Percentiles rank a stretch among this genome's conserved stretches.
Conservation (phyloP, 2,888 invertebrate genomes). For the Deroplatys truncata region DNA sequence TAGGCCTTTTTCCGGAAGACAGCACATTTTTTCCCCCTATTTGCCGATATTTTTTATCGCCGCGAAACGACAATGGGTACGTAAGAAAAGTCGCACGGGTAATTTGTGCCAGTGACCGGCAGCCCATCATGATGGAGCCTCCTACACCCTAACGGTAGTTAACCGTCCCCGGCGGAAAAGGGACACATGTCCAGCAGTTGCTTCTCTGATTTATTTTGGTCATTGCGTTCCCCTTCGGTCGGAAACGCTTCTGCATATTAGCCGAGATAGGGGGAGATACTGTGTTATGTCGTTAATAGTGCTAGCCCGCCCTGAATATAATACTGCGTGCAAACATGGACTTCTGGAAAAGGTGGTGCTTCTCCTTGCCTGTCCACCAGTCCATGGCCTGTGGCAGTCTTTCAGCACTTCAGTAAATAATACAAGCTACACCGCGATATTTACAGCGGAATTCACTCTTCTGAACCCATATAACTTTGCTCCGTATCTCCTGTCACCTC, state of each 20-base stretch:
- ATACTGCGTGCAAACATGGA: neutral
- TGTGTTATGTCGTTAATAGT: neutral
- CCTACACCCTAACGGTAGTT: neutral
- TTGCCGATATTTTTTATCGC: constrained; percentile 5
- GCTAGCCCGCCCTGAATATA: neutral
- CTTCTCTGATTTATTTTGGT: neutral
- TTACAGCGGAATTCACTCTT: too few species aligned
- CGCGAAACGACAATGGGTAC: constrained; percentile 11
- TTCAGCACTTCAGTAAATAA: too few species aligned
- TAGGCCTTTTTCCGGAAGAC: neutral
- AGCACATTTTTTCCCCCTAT: neutral
- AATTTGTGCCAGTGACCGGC: constrained; percentile 15
- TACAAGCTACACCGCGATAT: too few species aligned
- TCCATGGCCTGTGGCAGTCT: too few species aligned
- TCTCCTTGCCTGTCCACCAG: too few species aligned
- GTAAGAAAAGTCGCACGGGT: neutral
- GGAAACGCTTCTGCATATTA: neutral
- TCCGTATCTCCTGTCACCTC: too few species aligned
- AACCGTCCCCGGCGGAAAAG: neutral
- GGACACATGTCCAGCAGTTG: neutral
- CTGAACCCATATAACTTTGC: too few species aligned
- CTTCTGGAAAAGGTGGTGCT: too few species aligned
- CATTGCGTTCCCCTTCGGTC: neutral
- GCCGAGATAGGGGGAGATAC: neutral
- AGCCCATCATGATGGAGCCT: neutral